A percentile compares a stretch with the other conserved stretches of the same genome.
Evolutionary conservation across 2,113 vertebrate genomes (phyloP).

Genomic region (Caracal caracal): DNA sequence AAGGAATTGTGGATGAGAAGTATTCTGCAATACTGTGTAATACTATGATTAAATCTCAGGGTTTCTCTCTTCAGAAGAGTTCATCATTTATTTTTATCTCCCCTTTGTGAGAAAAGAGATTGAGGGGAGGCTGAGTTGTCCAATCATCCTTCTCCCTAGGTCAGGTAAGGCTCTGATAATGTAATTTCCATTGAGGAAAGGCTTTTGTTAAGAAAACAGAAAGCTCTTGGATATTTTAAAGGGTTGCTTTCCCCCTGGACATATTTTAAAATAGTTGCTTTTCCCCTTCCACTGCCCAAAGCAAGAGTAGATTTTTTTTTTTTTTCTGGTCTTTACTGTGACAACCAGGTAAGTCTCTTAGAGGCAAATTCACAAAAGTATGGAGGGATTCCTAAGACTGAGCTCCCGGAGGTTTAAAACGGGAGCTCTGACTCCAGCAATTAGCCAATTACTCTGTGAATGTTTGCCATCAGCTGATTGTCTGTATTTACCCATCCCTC

Average conservation of each 20-base stretch:
- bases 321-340: neutral
- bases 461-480: neutral
- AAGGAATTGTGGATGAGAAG: neutral
- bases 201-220: neutral
- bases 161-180: neutral
- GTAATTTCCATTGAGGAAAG: neutral
- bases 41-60: neutral
- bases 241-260: neutral
- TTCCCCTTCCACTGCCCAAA: neutral
- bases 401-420: neutral
- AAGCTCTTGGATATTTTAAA: neutral
- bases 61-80: neutral
- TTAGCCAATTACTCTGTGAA: neutral
- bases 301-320: neutral
- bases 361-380: neutral
- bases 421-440: neutral
- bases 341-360: neutral
- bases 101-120: neutral
- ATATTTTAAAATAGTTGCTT: neutral
- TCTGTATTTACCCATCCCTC: neutral
- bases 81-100: neutral
- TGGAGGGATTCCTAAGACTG: neutral
- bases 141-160: neutral
- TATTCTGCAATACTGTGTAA: neutral
- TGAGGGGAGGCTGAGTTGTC: neutral